Base-by-base conservation (phyloP, 2,797 vertebrate species). In the Chelidonichthys spinosus region DNA sequence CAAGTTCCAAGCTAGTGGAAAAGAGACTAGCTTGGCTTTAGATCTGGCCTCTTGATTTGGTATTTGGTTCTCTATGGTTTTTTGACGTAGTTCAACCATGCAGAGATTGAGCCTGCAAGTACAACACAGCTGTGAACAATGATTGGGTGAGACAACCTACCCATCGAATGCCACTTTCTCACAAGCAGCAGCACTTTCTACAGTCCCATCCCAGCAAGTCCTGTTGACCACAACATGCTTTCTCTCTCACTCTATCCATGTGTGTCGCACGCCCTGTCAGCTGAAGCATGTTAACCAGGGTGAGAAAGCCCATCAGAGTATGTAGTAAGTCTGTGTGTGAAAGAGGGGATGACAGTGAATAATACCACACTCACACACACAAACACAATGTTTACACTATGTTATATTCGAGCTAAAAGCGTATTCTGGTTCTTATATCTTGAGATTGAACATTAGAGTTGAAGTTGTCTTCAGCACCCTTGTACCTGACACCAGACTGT, bases 361-460 rank as follows among this genome's bases (percentile, higher is more conserved):
- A 13, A 40, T 14, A 13, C 64, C 9, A 13, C 72, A 46, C 61
- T 52, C 40, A n/a, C 79, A 75, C 66, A 74, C 56, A 79, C 72
- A 74, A 60, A 84, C 60, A 63, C 75, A 67, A n/a, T 81, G 78
- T 76, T 83, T 54, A 62, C 44, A 75, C 52, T 7, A 7, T 13
- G 63, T 74, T 87, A 92, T 85, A 92, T 25, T 44, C 74, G 71
- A 77, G 90, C 85, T 94, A 93, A 94, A 93, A 95, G 93, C 92
- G 82, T 93, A 89, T 93, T 91, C 90, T 59, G 74, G 88, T 93
- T 79, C 76, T 67, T 49, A 7, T 66, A 89, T 67, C 60, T 46
- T 55, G 69, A 68, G 53, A 71, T 56, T 82, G 63, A 65, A 81
- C 76, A 75, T 71, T 55, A 33, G 66, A 78, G 69, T 61, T 11